A percentile compares a stretch with the other conserved stretches of the same genome.
phyloP scores from a whole-genome alignment of 2,113 vertebrate species.

The Lichenostomus cassidix region DNA sequence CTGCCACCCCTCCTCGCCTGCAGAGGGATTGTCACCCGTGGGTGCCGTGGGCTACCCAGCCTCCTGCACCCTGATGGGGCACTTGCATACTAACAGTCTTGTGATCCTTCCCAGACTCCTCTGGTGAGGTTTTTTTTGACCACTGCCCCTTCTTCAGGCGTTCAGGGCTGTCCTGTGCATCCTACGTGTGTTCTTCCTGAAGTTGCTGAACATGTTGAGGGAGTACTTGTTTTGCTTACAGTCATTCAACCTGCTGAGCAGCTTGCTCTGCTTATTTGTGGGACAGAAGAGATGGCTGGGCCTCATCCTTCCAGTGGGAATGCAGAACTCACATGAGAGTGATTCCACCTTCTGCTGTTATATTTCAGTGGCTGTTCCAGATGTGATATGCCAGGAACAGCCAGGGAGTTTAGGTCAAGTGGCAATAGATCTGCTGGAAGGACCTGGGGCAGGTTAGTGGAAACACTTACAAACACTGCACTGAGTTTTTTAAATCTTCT shows the following conservation, averaged over 20 bases:
- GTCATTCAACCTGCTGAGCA: constrained; percentile 56
- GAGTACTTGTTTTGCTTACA: constrained; percentile 45
- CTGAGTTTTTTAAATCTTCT: not conserved
- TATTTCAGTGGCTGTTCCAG: not conserved
- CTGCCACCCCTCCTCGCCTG: not conserved
- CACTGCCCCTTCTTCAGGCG: not conserved
- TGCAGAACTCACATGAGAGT: not conserved
- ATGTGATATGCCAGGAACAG: not conserved
- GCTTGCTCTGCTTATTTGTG: constrained; percentile 25
- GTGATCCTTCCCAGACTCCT: not conserved
- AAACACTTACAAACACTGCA: not conserved
- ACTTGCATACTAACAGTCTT: not conserved
- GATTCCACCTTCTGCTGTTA: not conserved
- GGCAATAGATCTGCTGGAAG: not conserved
- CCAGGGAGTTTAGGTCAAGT: not conserved
- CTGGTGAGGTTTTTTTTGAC: not conserved
- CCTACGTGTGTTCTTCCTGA: not conserved
- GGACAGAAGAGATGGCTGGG: not conserved
- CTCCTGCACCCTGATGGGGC: not conserved
- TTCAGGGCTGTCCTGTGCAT: not conserved
- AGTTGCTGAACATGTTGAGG: constrained; percentile 52
- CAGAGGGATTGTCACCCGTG: not conserved
- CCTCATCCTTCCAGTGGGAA: not conserved
- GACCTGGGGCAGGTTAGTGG: not conserved
- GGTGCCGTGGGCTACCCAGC: not conserved